Base-by-base conservation (phyloP, 2,113 vertebrate species). In the Chaenogobius annularis region DNA sequence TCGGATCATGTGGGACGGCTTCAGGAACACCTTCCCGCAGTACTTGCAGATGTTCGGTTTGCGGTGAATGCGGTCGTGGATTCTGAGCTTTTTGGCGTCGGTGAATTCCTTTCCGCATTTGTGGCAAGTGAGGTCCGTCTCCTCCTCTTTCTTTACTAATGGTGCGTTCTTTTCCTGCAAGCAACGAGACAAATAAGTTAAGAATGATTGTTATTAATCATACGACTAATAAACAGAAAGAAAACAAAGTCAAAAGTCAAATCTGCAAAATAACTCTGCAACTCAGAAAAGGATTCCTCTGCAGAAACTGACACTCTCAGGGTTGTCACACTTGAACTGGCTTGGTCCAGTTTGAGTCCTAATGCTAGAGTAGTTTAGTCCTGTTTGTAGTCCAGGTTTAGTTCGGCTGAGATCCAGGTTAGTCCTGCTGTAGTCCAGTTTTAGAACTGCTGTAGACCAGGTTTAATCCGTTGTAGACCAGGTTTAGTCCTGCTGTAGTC, bases 161-260 rank as follows among this genome's bases (percentile, higher is more conserved):
- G 58, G 23, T 61, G 58, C 26, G 14, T 9, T 61, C 58, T 61
- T 61, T 61, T 61, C 58, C 58, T 61, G 58, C 58, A 61, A 26
- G 35, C 13, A 35, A 35, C 31, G 12, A 61, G 7, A 59, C 22
- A 59, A 7, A 61, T 6, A 26, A 14, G 55, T 26, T 19, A 6
- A 20, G 9, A 3, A 46, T 46, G 44, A 40, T 6, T 40, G 8
- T 22, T 11, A 22, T 20, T 55, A 22, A 22, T 4, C 5, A 7
- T 20, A 3, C 8, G 2, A 20, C 50, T 20, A 54, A 19, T 20
- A 7, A 20, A n/a, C 0, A 8, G 7, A 19, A 54, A n/a, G n/a
- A n/a, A n/a, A n/a, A n/a, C n/a, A n/a, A n/a, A n/a, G n/a, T n/a
- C n/a, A n/a, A 2, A 31, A 31, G 26, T 20, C 17, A 40, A 40